Base-by-base conservation (phyloP, 2,888 invertebrate genomes). In the Ormyrus rosae region DNA sequence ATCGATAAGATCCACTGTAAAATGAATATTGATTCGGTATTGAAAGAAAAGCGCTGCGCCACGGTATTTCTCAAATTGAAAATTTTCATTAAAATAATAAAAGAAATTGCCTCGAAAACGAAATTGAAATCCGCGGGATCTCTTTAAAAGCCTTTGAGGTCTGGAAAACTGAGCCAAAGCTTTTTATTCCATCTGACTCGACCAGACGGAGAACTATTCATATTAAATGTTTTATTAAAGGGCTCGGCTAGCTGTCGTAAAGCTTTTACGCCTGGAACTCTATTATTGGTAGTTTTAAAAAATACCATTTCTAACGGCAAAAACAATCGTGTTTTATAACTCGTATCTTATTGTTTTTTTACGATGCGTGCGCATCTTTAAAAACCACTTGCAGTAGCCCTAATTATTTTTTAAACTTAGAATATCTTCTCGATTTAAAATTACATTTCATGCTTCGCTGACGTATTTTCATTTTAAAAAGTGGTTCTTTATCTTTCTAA, bases 151-250 rank as follows among this genome's bases (percentile, higher is more conserved):
- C 19, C 70, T 77, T 77, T 70, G 70, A 77, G 45, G 58, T 19
- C 58, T 48, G 48, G 64, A 77, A 58, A 77, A 71, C 51, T 55
- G 55, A 67, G 46, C 53, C 7, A 4, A 34, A 48, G 9, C 9
- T 45, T 56, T 8, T 13, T 70, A 11, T 19, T 70, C 11, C 46
- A 6, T 48, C 60, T 64, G 55, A 7, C 65, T 60, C 72, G 6
- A 13, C 7, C 13, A n/a, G 45, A 13, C 69, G 34, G 48, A 63
- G 64, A 60, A 60, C 61, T 63, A 61, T 70, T 78, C 67, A 72
- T 78, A 72, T 72, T 69, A 73, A 79, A 79, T 79, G 74, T 79
- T 79, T 79, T 72, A 79, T 79, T 73, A 69, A 79, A 79, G 63
- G 58, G 51, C 69, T 51, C 58, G 45, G 10, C 19, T 19, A 19